Conservation (phyloP, 2,797 vertebrate species). For the Halcyon chelicuti region DNA sequence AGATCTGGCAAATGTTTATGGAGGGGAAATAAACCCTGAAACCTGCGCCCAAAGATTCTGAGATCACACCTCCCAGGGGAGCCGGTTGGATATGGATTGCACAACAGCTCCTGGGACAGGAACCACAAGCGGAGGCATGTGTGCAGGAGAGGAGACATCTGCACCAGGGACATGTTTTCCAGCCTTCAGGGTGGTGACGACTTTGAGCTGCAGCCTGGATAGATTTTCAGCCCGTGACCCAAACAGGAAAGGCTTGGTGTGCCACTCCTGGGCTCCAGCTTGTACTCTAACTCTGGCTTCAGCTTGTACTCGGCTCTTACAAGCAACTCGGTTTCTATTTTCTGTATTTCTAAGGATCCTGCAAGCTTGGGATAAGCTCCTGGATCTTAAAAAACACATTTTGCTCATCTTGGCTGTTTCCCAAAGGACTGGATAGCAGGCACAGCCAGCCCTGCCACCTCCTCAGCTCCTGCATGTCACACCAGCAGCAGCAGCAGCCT, state of each 20-base stretch:
- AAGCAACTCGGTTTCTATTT: background rate
- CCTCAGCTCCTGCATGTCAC: background rate
- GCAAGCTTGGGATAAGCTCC: background rate
- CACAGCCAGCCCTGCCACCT: background rate
- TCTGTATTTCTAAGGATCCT: background rate
- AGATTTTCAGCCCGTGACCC: background rate
- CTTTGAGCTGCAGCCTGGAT: background rate
- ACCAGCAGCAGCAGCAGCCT: background rate
- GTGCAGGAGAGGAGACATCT: background rate
- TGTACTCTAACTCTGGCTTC: background rate
- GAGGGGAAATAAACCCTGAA: conserved; percentile 11
- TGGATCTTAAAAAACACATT: background rate
- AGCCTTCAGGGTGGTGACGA: conserved; percentile 19
- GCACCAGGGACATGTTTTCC: conserved; percentile 1
- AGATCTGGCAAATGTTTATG: background rate
- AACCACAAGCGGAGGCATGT: background rate
- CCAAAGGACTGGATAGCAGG: background rate
- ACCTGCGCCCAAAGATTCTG: background rate
- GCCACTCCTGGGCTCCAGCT: background rate
- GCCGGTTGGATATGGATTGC: background rate
- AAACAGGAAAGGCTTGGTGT: background rate
- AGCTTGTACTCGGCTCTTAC: background rate
- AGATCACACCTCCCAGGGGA: background rate
- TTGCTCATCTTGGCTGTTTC: background rate
- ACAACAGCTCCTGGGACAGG: background rate